Conservation (phyloP, 2,888 invertebrate species). For the Rhimphoctona megacephalus region DNA sequence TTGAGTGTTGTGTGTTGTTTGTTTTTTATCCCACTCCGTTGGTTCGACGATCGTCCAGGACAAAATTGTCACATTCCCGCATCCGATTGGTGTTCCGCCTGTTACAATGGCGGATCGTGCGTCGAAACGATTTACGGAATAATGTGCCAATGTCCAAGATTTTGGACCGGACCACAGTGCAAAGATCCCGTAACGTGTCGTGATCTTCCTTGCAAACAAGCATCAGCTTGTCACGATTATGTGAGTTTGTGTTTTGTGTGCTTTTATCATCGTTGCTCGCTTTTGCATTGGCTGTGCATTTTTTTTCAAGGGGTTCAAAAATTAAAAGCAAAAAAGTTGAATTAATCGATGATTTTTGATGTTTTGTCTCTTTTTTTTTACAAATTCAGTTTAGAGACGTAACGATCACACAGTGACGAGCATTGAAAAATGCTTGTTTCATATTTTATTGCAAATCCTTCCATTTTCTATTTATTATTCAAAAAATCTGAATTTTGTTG, state of each 20-base stretch:
- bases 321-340: neutral
- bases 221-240: constrained; percentile 87
- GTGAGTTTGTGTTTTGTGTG: constrained; percentile 85
- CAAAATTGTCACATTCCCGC: constrained; percentile 75
- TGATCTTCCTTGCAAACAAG: constrained; percentile 88
- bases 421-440: too few species aligned
- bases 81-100: constrained; percentile 80
- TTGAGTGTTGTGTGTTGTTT: constrained; percentile 59
- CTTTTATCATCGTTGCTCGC: constrained; percentile 45
- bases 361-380: neutral
- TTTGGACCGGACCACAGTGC: constrained; percentile 85
- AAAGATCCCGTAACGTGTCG: constrained; percentile 83
- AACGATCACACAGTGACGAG: too few species aligned
- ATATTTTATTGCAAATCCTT: neutral
- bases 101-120: constrained; percentile 86
- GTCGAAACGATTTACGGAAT: constrained; percentile 79
- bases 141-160: constrained; percentile 79
- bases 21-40: constrained; percentile 37
- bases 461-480: neutral
- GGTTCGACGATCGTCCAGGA: constrained; percentile 71
- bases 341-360: neutral
- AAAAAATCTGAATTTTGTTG: neutral
- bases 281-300: constrained; percentile 49
- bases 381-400: neutral
- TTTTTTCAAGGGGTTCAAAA: constrained; percentile 31